Conservation (phyloP, 37 sponge, comb jelly and placozoan genomes). For the Halisarca cf. caerulea region DNA sequence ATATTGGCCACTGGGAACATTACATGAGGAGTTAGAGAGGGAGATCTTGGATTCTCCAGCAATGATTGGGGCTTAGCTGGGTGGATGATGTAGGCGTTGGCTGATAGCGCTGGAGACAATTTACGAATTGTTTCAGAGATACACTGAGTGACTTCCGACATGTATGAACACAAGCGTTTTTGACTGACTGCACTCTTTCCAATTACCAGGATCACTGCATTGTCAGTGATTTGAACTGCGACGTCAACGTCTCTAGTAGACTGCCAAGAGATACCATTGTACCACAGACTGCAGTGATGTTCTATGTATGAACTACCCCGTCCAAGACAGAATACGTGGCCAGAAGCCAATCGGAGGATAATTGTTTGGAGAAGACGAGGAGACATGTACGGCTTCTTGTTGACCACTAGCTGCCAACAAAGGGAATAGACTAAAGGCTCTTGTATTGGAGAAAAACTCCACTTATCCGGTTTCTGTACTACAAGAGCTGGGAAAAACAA, state of each 20-base stretch:
- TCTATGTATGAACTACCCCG: neutral
- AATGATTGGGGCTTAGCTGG: neutral
- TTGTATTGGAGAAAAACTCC: too few relatives aligned
- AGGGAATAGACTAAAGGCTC: neutral
- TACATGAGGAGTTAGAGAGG: neutral
- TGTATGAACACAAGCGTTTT: neutral
- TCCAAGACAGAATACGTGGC: neutral
- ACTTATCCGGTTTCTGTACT: neutral
- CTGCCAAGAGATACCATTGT: neutral
- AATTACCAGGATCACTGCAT: neutral
- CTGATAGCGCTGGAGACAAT: neutral
- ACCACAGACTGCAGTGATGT: neutral
- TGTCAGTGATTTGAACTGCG: neutral
- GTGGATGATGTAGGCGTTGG: neutral
- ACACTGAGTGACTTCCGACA: neutral
- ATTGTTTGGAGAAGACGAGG: neutral
- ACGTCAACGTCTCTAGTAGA: neutral
- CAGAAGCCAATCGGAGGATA: neutral
- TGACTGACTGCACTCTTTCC: neutral
- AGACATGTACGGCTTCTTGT: neutral
- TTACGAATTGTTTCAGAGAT: neutral
- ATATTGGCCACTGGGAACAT: neutral
- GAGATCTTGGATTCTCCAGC: neutral
- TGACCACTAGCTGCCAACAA: neutral
- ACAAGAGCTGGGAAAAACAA: conserved; percentile 1